phyloP scores from a whole-genome alignment of 2,797 vertebrate species.

The Hephaestus fuliginosus region DNA sequence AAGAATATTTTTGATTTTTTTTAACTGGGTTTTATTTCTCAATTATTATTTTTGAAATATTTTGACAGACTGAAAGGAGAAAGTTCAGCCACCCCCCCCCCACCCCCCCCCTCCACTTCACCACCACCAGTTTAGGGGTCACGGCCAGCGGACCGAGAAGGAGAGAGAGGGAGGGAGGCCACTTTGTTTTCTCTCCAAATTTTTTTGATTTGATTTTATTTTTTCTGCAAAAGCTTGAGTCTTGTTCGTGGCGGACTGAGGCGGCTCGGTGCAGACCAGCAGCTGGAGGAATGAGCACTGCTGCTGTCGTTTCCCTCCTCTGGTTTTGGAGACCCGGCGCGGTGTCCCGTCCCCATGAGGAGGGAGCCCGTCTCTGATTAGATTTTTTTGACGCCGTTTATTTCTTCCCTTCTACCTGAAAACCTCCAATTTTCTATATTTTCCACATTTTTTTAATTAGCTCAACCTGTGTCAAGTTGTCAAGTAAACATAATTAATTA shows the following conservation, averaged over 20 bases:
- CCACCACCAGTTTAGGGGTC: constrained; percentile 70
- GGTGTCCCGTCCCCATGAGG: constrained; percentile 68
- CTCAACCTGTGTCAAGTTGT: not conserved
- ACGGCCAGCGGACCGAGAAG: constrained; percentile 75
- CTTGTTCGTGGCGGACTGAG: constrained; percentile 39
- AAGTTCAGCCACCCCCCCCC: constrained; percentile 47
- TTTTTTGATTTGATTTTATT: too few species aligned
- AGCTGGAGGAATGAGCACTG: constrained; percentile 66
- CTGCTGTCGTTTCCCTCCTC: constrained; percentile 53
- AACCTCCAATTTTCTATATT: constrained; percentile 18
- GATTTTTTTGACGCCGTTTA: constrained; percentile 37
- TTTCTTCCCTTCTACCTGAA: constrained; percentile 5
- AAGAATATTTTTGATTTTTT: constrained; percentile 36
- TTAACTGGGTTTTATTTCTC: constrained; percentile 4
- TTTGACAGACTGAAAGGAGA: constrained; percentile 56
- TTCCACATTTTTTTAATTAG: constrained; percentile 5
- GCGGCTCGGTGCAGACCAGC: constrained; percentile 33
- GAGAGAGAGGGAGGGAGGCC: constrained; percentile 37
- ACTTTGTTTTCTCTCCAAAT: constrained; percentile 24
- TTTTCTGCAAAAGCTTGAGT: constrained; percentile 28
- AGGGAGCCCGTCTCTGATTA: constrained; percentile 59
- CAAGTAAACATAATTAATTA: not conserved
- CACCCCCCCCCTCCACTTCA: not conserved
- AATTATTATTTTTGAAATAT: constrained; percentile 1
- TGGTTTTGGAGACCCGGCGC: constrained; percentile 66